Evolutionary conservation across 2,797 vertebrate genomes (phyloP), one percentile per base, ranked within the genome.

Genomic region (Pseudomugil tenellus): DNA sequence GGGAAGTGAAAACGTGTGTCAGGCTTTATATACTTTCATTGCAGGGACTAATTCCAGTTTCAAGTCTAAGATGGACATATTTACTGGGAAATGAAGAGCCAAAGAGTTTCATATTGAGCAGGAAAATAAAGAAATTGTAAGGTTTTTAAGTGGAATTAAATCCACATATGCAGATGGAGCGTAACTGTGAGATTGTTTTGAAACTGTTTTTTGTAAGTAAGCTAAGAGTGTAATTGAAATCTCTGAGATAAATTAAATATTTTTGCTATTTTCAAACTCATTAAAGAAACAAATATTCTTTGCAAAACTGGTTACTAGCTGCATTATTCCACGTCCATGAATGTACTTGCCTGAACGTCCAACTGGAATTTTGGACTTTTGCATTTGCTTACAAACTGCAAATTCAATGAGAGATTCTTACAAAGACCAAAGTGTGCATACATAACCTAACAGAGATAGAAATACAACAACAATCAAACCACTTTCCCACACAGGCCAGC

Each of bases 401-500:
- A 67, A 68, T 35, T 60, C 17, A 35, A 76, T 41, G 13, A 29
- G 29, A 64, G 63, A 62, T 41, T 67, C 21, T 46, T 54, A 53
- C 60, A 61, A 63, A 64, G 67, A 66, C 72, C 72, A 74, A 25
- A 74, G 23, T 48, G 53, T 48, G 53, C 69, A 68, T 62, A 70
- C 29, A 35, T 35, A 64, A 55, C 63, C 3, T 53, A 63, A 74
- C 58, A 74, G 69, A 34, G 19, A 77, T 55, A 64, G 54, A 53
- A 76, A 67, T 74, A 54, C 59, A 74, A 62, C 55, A 34, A 37
- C 73, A 13, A 74, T 80, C 65, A 80, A 86, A 84, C 41, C 21
- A 80, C 26, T 63, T 77, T 63, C 55, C 66, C 60, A 72, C 64
- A 71, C 58, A 56, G 79, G 73, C 52, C 43, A 63, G 67, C 53